Percentiles rank a stretch among this genome's conserved stretches.
Evolutionary conservation across 2,797 vertebrate genomes (phyloP).

Genomic region (Falco naumanni): DNA sequence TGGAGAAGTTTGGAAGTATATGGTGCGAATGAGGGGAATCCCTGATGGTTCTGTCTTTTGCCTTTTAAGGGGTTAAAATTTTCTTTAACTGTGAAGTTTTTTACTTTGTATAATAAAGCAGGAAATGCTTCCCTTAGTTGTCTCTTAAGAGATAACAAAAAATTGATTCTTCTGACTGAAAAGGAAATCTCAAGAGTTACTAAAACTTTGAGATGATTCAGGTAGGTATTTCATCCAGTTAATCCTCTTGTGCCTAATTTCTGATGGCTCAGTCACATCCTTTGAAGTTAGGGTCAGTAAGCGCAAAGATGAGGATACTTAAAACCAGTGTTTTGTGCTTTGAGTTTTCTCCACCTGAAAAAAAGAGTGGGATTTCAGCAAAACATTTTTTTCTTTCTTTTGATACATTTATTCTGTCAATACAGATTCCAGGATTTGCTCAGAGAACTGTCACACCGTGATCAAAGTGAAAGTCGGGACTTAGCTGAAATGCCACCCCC

Average conservation of each 20-base stretch:
- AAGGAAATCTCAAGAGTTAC: constrained; percentile 53
- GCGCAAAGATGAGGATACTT: not conserved
- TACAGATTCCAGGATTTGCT: constrained; percentile 93
- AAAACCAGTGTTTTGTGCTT: not conserved
- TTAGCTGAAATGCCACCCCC: constrained; percentile 92
- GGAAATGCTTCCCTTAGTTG: constrained; percentile 48
- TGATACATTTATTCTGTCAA: not conserved
- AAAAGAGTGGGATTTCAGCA: constrained; percentile 20
- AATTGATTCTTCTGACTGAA: constrained; percentile 41
- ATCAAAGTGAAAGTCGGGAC: constrained; percentile 88
- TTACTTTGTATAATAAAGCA: constrained; percentile 25
- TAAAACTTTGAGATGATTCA: constrained; percentile 55
- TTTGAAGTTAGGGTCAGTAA: constrained; percentile 58
- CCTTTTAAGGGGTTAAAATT: constrained; percentile 28
- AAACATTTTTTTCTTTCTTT: not conserved
- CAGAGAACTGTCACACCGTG: constrained; percentile 90
- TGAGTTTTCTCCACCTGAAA: constrained; percentile 16
- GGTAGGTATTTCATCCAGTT: constrained; percentile 51
- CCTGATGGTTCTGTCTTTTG: not conserved
- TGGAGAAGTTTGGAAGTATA: not conserved
- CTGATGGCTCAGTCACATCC: constrained; percentile 36
- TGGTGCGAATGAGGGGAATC: not conserved
- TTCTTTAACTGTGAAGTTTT: constrained; percentile 8
- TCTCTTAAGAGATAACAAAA: constrained; percentile 57
- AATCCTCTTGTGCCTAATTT: constrained; percentile 47